Conservation (phyloP, 2,888 invertebrate genomes). For the Spodoptera exigua region DNA sequence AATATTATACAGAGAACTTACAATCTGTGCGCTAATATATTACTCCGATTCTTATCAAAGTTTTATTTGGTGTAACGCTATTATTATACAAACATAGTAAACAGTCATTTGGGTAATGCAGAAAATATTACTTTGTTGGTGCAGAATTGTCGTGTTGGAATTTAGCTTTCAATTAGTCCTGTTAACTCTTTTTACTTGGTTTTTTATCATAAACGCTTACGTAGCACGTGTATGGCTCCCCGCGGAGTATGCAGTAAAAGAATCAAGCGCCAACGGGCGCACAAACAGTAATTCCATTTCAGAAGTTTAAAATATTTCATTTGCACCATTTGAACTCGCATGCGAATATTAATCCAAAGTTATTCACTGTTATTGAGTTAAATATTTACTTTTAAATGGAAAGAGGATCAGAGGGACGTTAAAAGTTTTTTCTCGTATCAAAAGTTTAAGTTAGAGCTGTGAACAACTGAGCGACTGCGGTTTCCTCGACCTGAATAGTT, state of each 20-base stretch:
- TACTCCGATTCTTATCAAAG: no score
- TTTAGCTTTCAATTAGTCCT: slow-evolving; percentile 24
- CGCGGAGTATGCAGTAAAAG: slow-evolving; percentile 39
- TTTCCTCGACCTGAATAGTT: slow-evolving; percentile 85
- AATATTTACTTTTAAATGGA: slow-evolving; percentile 57
- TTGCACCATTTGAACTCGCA: slow-evolving; percentile 46
- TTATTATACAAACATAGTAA: no score
- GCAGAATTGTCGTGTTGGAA: slow-evolving; percentile 5
- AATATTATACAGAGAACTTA: neutral
- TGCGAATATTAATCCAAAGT: slow-evolving; percentile 48
- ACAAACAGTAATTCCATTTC: slow-evolving; percentile 50
- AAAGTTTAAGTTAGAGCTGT: slow-evolving; percentile 74
- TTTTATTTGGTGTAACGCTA: no score
- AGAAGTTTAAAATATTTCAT: slow-evolving; percentile 51
- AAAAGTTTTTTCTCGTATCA: slow-evolving; percentile 66
- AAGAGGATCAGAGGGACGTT: slow-evolving; percentile 59
- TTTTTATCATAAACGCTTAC: slow-evolving; percentile 38
- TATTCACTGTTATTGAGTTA: slow-evolving; percentile 51
- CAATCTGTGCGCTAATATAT: no score
- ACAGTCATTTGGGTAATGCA: no score
- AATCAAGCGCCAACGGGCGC: slow-evolving; percentile 42
- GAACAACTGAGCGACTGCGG: slow-evolving; percentile 83
- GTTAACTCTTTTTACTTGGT: slow-evolving; percentile 27
- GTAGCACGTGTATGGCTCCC: slow-evolving; percentile 33
- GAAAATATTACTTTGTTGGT: neutral